phyloP scores from a whole-genome alignment of 2,113 vertebrate genomes.

The Periophthalmus modestus region DNA sequence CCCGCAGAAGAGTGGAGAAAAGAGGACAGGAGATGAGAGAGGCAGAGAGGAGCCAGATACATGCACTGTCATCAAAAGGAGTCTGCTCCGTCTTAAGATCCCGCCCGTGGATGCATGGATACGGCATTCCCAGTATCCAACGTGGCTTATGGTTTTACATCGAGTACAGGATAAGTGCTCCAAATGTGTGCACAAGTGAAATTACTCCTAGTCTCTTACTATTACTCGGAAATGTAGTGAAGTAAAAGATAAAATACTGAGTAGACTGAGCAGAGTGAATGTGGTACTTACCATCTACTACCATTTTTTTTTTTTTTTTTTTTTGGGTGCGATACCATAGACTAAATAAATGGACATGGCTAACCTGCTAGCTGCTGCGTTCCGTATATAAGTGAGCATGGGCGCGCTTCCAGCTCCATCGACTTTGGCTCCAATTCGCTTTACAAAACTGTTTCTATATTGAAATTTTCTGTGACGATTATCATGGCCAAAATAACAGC shows the following conservation, averaged over 20 bases:
- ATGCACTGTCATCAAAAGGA: conserved; percentile 56
- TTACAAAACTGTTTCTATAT: no score
- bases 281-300: no score
- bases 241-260: neutral
- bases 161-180: neutral
- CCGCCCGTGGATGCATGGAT: conserved; percentile 23
- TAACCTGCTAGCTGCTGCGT: no score
- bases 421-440: no score
- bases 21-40: conserved; percentile 59
- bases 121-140: conserved; percentile 28
- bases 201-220: neutral
- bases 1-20: conserved; percentile 42
- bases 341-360: no score
- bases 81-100: conserved; percentile 35
- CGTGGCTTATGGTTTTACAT: conserved; percentile 16
- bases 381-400: no score
- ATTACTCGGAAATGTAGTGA: neutral
- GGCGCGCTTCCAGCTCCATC: no score
- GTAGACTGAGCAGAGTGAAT: no score
- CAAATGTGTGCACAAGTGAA: neutral
- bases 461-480: no score
- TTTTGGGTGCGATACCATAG: no score
- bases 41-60: conserved; percentile 55
- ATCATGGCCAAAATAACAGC: no score
- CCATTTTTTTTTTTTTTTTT: no score